Evolutionary conservation across 2,888 invertebrate species (phyloP), one percentile per base, ranked within the genome.

Genomic region (Melanargia galathea): DNA sequence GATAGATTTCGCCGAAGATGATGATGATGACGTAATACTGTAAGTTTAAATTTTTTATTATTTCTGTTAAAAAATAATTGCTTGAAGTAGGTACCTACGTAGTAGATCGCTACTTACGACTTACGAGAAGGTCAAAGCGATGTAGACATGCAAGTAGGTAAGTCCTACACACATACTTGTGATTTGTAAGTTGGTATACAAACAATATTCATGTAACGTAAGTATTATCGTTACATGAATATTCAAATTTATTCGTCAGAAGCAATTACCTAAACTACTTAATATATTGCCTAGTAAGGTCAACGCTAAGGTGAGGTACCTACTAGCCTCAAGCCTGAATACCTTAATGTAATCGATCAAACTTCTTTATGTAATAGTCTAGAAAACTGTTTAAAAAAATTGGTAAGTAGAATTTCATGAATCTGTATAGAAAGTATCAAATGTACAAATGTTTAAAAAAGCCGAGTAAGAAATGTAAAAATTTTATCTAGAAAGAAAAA

Each of bases 1-100:
- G 13, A 54, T 81, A 7, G 81, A 81, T n/a, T 77, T 79, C 46
- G 79, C 83, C 59, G 73, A 78, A 8, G 69, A 70, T 2, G 81
- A 84, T 6, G 81, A 84, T 6, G 87, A 89, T 51, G 87, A 87
- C 33, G 73, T 76, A 2, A 63, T 83, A 54, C 64, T 86, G 92
- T 92, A 78, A 87, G 92, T 86, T 67, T 49, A 24, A 30, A 4
- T 22, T 22, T 6, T 3, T 3, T 22, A 8, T 43, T 43, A 11
- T 16, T 40, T 40, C 16, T 16, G 7, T 16, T 16, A 38, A 3
- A 40, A 40, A n/a, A n/a, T 16, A n/a, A 16, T 40, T 40, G 4
- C 40, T n/a, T n/a, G n/a, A 40, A 40, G 2, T n/a, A 35, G 3
- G 3, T 35, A 10, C 11, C 10, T 13, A 35, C 35, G 8, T 35